Evolutionary conservation across 2,113 vertebrate genomes (phyloP), one percentile per base, ranked within the genome.

Genomic region (Raja brachyura): DNA sequence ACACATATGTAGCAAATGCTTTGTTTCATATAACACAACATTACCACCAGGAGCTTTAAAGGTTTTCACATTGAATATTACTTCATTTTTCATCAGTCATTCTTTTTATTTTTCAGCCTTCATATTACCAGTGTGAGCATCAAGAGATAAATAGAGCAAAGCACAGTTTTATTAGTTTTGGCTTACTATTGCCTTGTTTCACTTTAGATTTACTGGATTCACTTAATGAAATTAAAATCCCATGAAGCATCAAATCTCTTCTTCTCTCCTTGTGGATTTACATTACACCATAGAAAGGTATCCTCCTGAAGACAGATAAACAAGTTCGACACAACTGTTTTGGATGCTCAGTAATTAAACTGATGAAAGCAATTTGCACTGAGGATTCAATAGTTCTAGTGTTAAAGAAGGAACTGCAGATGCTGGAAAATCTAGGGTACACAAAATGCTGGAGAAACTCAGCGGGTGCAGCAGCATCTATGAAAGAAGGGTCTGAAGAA

Each of bases 191-290:
- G 63, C 63, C 88, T 90, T 13, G 20, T 31, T 90, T 90, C 66
- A 70, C 33, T 90, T 90, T 70, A 90, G 31, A 70, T 22, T 90
- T 70, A 90, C 39, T 90, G 88, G 66, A 22, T 90, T 63, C 66
- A 90, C 68, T 90, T 90, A 90, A 90, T 90, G 88, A 90, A 90
- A 90, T 90, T 63, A 70, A 90, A 31, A 70, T 70, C 66, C 33
- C 3, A 68, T 28, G 68, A 31, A 90, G 31, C n/a, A 90, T 70
- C 88, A 39, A 70, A 70, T 68, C 88, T 90, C 66, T 70, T 90
- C 66, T 20, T 90, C 88, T 90, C 39, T 70, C 88, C 20, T 20
- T 90, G 88, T 39, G 33, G 66, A 70, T 70, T 90, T 63, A 70
- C 1, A 90, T 70, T 4, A 5, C 31, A 90, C 39, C 66, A 25